Percentiles rank a stretch among this genome's conserved stretches.
These are phyloP conservation scores for Tromatobia lineatoria DNA, from an alignment of 2,888 invertebrate genomes.

Conservation along the genomic window DNA sequence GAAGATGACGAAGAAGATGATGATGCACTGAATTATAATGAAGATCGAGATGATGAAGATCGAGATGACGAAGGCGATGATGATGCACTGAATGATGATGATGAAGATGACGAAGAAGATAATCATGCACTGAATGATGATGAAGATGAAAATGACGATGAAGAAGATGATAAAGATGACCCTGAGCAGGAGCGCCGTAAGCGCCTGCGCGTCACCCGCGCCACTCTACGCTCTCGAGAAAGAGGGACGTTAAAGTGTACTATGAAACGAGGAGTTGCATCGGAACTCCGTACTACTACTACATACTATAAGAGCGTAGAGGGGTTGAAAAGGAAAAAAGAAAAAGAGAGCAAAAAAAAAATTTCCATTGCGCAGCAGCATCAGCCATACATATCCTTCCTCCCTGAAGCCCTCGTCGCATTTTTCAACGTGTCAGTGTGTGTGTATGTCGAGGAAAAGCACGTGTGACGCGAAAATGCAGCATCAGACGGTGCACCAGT, in stretches of 20 bases:
- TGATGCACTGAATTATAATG: no score
- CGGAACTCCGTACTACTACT: slow-evolving; percentile 52
- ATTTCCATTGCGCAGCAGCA: slow-evolving; percentile 28
- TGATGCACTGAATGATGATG: no score
- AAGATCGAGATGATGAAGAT: no score
- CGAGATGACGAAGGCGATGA: no score
- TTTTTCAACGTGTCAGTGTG: slow-evolving; percentile 1
- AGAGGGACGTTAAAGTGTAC: slow-evolving; percentile 40
- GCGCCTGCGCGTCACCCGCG: slow-evolving; percentile 59
- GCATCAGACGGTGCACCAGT: slow-evolving; percentile 34
- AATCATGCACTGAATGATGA: no score
- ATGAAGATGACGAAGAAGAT: no score
- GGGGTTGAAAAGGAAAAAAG: slow-evolving; percentile 7
- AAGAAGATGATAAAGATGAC: no score
- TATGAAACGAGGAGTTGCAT: slow-evolving; percentile 44
- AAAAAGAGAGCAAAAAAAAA: slow-evolving; percentile 33
- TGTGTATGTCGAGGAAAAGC: neutral
- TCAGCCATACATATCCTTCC: slow-evolving; percentile 37
- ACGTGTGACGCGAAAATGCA: slow-evolving; percentile 15
- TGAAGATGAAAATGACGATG: no score
- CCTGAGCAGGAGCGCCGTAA: slow-evolving; percentile 42
- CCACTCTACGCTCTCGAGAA: slow-evolving; percentile 32
- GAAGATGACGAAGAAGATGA: no score
- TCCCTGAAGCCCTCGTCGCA: neutral
- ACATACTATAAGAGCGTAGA: slow-evolving; percentile 17